phyloP scores from a whole-genome alignment of 2,888 invertebrate genomes.

The Hirtodrosophila cameraria region DNA sequence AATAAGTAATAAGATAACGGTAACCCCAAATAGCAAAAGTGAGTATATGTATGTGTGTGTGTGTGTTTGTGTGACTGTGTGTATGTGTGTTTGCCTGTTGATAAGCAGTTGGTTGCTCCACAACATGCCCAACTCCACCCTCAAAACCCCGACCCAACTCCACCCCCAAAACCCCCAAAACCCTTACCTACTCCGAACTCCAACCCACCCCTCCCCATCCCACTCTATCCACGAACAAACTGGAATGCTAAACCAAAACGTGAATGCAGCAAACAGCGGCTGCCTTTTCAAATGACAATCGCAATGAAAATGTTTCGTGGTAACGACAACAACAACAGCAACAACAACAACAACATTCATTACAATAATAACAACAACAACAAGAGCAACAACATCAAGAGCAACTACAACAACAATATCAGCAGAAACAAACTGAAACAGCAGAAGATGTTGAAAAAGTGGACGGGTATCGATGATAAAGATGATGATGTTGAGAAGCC shows the following conservation, averaged over 20 bases:
- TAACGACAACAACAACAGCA: conserved; percentile 25
- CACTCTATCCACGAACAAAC: too few relatives aligned
- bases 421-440: background rate
- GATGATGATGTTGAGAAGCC: conserved; percentile 16
- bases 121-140: background rate
- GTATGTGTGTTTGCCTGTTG: conserved; percentile 42
- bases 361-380: conserved; percentile 18
- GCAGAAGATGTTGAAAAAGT: background rate
- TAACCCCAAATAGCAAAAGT: conserved; percentile 61
- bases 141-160: background rate
- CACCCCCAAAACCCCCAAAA: too few relatives aligned
- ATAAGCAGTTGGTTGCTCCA: conserved; percentile 41
- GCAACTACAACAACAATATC: background rate
- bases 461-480: conserved; percentile 31
- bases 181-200: background rate
- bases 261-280: conserved; percentile 55
- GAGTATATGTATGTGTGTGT: conserved; percentile 19
- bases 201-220: background rate
- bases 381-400: background rate
- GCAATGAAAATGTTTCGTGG: conserved; percentile 54
- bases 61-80: conserved; percentile 5
- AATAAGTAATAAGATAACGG: conserved; percentile 75
- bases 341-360: too few relatives aligned
- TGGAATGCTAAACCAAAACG: conserved; percentile 7
- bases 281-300: conserved; percentile 46